A percentile compares a stretch with the other conserved stretches of the same genome.
phyloP scores from a whole-genome alignment of 2,797 vertebrate species.

The Pempheris klunzingeri region DNA sequence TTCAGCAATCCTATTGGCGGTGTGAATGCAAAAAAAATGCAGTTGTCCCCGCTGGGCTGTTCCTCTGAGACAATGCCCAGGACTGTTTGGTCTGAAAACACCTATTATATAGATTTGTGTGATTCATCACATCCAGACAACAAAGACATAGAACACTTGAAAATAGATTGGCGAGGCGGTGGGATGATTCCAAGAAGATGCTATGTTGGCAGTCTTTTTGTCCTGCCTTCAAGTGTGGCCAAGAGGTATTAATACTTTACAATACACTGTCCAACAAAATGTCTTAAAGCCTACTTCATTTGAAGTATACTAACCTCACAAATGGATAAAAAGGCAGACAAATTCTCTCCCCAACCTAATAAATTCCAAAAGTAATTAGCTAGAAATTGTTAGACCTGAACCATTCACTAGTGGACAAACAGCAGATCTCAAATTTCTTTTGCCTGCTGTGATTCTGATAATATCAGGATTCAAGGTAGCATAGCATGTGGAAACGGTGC shows the following conservation, averaged over 20 bases:
- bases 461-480: neutral
- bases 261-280: neutral
- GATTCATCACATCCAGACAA: neutral
- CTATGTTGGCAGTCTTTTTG: neutral
- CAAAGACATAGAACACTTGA: neutral
- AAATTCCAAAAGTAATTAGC: neutral
- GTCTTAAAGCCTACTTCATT: neutral
- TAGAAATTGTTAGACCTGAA: slow-evolving; percentile 3
- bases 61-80: no score
- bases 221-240: neutral
- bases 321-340: neutral
- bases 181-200: neutral
- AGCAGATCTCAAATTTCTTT: neutral
- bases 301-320: slow-evolving; percentile 15
- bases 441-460: neutral
- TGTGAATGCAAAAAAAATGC: no score
- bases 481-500: slow-evolving; percentile 1
- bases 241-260: neutral
- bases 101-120: neutral
- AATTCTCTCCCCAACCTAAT: neutral
- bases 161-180: neutral
- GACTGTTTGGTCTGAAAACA: no score
- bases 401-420: slow-evolving; percentile 1
- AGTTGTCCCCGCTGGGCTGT: no score
- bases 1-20: no score